Evolutionary conservation across 2,113 vertebrate species (phyloP).

Genomic region (Menura novaehollandiae): DNA sequence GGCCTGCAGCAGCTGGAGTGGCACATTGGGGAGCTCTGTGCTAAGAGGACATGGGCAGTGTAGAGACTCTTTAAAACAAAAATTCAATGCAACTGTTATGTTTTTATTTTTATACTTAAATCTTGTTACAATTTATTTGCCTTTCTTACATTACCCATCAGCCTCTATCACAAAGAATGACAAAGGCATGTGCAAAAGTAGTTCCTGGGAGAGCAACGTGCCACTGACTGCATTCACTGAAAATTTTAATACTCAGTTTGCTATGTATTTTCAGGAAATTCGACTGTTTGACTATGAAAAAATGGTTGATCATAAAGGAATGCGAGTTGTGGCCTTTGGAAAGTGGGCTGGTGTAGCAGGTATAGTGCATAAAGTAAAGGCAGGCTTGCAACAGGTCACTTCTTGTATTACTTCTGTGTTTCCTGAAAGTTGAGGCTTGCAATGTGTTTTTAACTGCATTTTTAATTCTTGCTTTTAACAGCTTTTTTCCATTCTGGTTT

Average conservation of each 20-base stretch:
- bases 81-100: background rate
- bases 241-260: conserved; percentile 36
- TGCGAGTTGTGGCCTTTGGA: conserved; percentile 92
- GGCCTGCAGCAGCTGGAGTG: background rate
- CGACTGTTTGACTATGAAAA: conserved; percentile 98
- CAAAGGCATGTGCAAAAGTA: background rate
- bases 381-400: conserved; percentile 20
- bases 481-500: background rate
- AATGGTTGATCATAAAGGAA: conserved; percentile 94
- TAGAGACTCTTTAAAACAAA: background rate
- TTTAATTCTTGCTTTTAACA: conserved; percentile 37
- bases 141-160: background rate
- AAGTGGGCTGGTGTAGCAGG: conserved; percentile 98
- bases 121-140: background rate
- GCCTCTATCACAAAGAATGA: background rate
- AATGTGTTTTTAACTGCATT: background rate
- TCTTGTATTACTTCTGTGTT: background rate
- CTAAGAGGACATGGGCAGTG: background rate
- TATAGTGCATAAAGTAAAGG: conserved; percentile 64
- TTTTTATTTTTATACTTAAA: background rate
- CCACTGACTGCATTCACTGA: background rate
- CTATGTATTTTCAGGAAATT: conserved; percentile 82
- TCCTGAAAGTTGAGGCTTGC: background rate
- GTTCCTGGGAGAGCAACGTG: background rate
- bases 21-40: background rate